Conservation (phyloP, 2,888 invertebrate species). For the Cheilosia pagana region DNA sequence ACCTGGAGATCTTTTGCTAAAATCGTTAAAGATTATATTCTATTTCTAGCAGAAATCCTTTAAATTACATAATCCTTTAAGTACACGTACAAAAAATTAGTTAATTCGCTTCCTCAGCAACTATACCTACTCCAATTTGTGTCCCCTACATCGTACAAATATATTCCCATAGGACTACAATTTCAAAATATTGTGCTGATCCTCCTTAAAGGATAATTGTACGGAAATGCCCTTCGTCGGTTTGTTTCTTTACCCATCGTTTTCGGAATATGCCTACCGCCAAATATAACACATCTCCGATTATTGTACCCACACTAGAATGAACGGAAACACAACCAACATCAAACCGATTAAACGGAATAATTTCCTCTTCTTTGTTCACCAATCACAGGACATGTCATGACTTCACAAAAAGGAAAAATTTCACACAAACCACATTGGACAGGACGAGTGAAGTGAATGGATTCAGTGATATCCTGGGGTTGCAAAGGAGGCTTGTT, state of each 20-base stretch:
- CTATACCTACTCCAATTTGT: background rate
- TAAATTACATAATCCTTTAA: no score
- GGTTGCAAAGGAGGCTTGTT: conserved; percentile 18
- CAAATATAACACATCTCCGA: conserved; percentile 45
- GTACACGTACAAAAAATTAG: no score
- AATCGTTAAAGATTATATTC: no score
- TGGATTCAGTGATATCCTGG: background rate
- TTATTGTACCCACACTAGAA: conserved; percentile 45
- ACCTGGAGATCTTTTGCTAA: no score
- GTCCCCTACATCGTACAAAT: background rate
- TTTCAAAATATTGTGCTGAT: conserved; percentile 11
- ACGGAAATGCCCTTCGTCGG: conserved; percentile 47
- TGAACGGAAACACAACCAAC: conserved; percentile 66
- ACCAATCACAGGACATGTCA: conserved; percentile 69
- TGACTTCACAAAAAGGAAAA: conserved; percentile 56
- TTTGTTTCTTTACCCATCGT: conserved; percentile 34
- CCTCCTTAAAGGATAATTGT: conserved; percentile 55
- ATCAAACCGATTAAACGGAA: conserved; percentile 70
- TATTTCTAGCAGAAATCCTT: no score
- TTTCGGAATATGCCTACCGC: conserved; percentile 42
- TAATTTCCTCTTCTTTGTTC: conserved; percentile 68
- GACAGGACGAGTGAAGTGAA: conserved; percentile 39
- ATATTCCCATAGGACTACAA: conserved; percentile 43
- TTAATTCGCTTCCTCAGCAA: background rate
- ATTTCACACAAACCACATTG: conserved; percentile 47